These are phyloP conservation scores for Holothuria glaberrima DNA, from an alignment of 35 echinoderm and acorn worm species.

Conservation along the genomic window DNA sequence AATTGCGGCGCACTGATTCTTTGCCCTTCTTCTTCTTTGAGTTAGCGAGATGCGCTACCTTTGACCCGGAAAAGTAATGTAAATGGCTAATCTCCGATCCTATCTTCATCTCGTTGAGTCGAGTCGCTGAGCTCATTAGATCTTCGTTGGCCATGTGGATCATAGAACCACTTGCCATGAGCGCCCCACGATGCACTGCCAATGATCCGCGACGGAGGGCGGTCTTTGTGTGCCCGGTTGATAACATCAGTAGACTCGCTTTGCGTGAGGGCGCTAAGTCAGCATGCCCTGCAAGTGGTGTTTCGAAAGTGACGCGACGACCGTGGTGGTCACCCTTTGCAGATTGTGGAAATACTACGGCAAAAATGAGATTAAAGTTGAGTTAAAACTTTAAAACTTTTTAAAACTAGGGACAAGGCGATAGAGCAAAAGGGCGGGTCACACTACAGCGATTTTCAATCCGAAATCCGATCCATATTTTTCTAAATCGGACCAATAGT, in stretches of 20 bases:
- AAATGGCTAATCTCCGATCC: constrained; percentile 77
- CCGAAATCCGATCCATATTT: too few relatives aligned
- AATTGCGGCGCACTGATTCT: constrained; percentile 78
- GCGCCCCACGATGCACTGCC: constrained; percentile 62
- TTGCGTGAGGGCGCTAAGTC: constrained; percentile 31
- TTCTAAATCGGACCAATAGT: too few relatives aligned
- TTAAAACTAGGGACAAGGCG: too few relatives aligned
- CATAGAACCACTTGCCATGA: constrained; percentile 74
- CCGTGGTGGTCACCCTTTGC: constrained; percentile 41
- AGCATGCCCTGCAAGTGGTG: constrained; percentile 36
- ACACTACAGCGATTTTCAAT: too few relatives aligned
- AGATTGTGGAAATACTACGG: constrained; percentile 31
- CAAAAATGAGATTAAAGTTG: not conserved
- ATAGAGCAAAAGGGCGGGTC: too few relatives aligned
- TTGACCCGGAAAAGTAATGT: constrained; percentile 72
- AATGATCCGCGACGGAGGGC: constrained; percentile 81
- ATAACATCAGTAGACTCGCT: constrained; percentile 63
- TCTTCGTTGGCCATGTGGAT: constrained; percentile 88
- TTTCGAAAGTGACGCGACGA: not conserved
- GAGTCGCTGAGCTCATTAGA: constrained; percentile 69
- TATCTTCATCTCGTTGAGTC: constrained; percentile 63
- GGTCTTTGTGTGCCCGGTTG: constrained; percentile 40
- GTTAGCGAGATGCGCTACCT: constrained; percentile 64
- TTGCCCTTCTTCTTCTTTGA: constrained; percentile 58
- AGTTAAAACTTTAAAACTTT: too few relatives aligned